Evolutionary conservation across 2,113 vertebrate species (phyloP).

Genomic region (Pterocles orientalis): DNA sequence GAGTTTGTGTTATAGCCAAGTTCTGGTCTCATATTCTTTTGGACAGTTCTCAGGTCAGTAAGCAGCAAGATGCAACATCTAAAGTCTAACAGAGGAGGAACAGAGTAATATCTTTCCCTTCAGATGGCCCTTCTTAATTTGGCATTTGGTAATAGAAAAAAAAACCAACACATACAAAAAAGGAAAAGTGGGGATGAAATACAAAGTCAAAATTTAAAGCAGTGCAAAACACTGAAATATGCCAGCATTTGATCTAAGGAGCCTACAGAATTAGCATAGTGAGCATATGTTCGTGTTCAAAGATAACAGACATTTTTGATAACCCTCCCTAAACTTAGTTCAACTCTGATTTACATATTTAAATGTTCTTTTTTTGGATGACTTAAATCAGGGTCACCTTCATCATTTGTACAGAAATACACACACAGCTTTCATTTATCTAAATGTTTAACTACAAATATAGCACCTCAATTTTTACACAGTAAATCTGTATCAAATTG

Average conservation of each 20-base stretch:
- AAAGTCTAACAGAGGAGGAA: neutral
- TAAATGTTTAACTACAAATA: conserved; percentile 12
- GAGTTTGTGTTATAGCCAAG: neutral
- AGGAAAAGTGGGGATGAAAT: neutral
- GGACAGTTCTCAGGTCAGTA: neutral
- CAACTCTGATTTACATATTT: conserved; percentile 28
- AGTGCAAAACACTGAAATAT: neutral
- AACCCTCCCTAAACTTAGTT: conserved; percentile 27
- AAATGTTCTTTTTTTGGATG: neutral
- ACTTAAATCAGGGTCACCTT: conserved; percentile 30
- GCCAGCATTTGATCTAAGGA: neutral
- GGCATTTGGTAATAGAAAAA: neutral
- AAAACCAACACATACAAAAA: neutral
- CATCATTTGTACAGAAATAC: neutral
- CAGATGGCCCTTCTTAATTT: neutral
- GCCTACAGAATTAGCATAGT: conserved; percentile 6
- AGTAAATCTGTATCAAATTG: neutral
- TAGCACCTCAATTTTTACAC: neutral
- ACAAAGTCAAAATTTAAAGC: neutral
- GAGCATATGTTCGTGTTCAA: conserved; percentile 38
- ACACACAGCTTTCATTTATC: neutral
- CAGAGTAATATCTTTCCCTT: neutral
- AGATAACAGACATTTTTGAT: conserved; percentile 46
- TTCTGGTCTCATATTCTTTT: neutral
- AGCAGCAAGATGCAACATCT: neutral